Percentiles rank a stretch among this genome's conserved stretches.
phyloP scores from a whole-genome alignment of 1,140 invertebrate genomes.

The Lepidurus couesii region DNA sequence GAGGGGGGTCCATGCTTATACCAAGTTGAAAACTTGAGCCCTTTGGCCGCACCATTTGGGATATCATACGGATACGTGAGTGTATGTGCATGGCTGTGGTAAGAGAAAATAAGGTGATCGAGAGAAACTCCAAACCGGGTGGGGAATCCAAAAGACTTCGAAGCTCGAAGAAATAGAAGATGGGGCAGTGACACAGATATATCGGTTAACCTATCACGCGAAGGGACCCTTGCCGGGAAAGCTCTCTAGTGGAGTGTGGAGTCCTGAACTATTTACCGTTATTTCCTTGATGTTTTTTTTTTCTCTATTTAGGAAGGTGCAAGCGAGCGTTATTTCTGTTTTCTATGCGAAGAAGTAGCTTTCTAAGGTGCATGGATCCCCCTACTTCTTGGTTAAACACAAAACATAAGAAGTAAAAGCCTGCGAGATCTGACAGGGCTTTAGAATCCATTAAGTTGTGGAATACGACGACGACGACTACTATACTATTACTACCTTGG shows the following conservation, averaged over 20 bases:
- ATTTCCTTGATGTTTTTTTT: neutral
- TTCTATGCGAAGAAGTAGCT: neutral
- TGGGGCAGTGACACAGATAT: slow-evolving; percentile 12
- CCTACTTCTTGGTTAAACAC: neutral
- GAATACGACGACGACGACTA: neutral
- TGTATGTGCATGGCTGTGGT: neutral
- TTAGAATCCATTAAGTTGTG: neutral
- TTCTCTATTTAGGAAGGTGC: neutral
- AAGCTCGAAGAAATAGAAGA: neutral
- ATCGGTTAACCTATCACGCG: slow-evolving; percentile 12
- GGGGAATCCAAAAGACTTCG: neutral
- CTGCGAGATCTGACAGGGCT: neutral
- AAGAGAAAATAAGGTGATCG: neutral
- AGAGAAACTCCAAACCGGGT: neutral
- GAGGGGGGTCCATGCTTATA: neutral
- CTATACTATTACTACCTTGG: neutral
- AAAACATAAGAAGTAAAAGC: neutral
- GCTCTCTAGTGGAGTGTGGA: slow-evolving; percentile 11
- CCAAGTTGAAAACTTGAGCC: neutral
- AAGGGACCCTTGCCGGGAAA: neutral
- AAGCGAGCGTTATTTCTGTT: neutral
- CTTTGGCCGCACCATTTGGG: neutral
- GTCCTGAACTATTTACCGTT: slow-evolving; percentile 5
- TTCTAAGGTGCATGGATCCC: neutral
- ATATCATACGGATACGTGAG: too few relatives aligned